Conservation (phyloP, 2,797 vertebrate genomes). For the Falco concolor region DNA sequence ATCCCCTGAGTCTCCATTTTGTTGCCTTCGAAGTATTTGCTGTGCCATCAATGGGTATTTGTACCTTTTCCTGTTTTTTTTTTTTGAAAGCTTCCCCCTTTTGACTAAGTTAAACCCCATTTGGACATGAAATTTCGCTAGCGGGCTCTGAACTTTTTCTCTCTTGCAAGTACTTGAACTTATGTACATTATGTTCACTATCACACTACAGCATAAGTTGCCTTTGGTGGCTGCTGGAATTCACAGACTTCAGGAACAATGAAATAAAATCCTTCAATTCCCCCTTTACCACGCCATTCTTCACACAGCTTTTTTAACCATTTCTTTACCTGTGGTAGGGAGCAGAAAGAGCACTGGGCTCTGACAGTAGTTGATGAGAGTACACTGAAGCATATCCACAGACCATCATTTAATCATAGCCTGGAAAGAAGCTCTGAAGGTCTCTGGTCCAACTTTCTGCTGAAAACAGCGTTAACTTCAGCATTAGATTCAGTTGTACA, state of each 20-base stretch:
- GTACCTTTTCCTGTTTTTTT: neutral
- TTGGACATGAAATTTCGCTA: neutral
- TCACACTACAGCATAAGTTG: neutral
- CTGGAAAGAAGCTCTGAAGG: neutral
- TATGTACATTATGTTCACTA: neutral
- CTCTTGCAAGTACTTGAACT: neutral
- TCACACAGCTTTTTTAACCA: neutral
- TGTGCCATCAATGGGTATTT: neutral
- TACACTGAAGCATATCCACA: rapidly evolving
- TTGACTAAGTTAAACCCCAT: neutral
- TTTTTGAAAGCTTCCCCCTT: neutral
- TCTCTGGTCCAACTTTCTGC: neutral
- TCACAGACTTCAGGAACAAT: neutral
- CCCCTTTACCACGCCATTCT: neutral
- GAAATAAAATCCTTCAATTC: neutral
- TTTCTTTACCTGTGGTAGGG: neutral
- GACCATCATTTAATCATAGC: neutral
- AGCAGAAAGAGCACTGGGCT: neutral
- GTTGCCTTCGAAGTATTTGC: neutral
- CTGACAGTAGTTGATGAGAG: neutral
- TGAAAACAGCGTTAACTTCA: neutral
- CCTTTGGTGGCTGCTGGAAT: neutral
- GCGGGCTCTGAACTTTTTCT: neutral
- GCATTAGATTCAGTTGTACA: neutral
- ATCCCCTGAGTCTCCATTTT: neutral